Conservation (phyloP, 2,888 invertebrate genomes). For the Melieria picta region DNA sequence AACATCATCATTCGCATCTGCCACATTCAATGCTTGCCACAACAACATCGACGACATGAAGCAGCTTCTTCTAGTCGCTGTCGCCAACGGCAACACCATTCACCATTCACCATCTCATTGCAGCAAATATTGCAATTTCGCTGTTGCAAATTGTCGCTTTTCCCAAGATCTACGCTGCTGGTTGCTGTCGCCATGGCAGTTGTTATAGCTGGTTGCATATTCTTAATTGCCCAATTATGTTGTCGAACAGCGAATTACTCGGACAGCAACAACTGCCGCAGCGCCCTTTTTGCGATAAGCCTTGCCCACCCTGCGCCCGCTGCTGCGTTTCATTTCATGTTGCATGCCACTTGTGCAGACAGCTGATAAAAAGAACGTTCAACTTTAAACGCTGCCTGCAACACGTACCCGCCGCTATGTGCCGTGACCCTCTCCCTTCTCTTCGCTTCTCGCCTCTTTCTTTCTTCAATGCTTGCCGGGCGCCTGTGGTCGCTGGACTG, state of each 20-base stretch:
- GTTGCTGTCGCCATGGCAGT: neutral
- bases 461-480: neutral
- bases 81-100: neutral
- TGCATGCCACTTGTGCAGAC: neutral
- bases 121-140: constrained; percentile 2
- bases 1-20: constrained; percentile 7
- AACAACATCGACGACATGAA: neutral
- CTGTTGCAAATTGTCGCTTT: constrained; percentile 28
- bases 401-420: neutral
- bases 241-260: constrained; percentile 26
- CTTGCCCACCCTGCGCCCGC: neutral
- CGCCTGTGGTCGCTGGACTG: constrained; percentile 22
- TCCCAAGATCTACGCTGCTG: constrained; percentile 14
- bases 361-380: neutral
- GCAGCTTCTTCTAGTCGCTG: no score
- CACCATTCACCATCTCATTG: constrained; percentile 8
- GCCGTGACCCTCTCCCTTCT: neutral
- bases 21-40: constrained; percentile 20
- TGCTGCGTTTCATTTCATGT: constrained; percentile 3
- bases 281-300: neutral
- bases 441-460: no score
- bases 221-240: constrained; percentile 27
- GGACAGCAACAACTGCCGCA: constrained; percentile 5
- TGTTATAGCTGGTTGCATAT: neutral
- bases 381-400: neutral